These are phyloP conservation scores for Eulithis testata DNA, from an alignment of 2,888 invertebrate species.

Conservation along the genomic window DNA sequence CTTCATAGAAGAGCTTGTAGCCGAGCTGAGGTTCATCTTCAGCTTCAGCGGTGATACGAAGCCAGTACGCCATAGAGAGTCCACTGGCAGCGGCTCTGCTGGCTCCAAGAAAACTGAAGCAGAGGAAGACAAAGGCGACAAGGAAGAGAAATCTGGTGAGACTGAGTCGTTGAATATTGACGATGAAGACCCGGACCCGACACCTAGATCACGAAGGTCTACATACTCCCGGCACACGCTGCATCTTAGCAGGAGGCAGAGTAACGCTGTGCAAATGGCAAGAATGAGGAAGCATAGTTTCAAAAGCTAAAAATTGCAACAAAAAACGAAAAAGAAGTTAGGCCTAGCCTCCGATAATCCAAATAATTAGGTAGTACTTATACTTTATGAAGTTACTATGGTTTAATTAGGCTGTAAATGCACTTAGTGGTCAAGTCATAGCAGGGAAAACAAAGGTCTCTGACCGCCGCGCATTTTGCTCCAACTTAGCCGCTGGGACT, in stretches of 20 bases:
- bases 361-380: too few relatives aligned
- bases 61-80: constrained; percentile 84
- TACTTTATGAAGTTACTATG: too few relatives aligned
- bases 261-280: constrained; percentile 75
- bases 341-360: too few relatives aligned
- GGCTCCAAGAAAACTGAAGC: constrained; percentile 57
- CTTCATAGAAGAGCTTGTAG: constrained; percentile 86
- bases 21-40: constrained; percentile 89
- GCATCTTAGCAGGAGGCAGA: constrained; percentile 70
- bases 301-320: constrained; percentile 34
- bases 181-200: constrained; percentile 59
- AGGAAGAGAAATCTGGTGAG: constrained; percentile 51
- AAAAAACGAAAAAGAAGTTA: too few relatives aligned
- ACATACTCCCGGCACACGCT: constrained; percentile 68
- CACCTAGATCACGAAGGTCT: constrained; percentile 68
- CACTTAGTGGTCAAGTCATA: too few relatives aligned
- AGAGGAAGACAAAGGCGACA: constrained; percentile 40
- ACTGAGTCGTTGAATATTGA: constrained; percentile 52
- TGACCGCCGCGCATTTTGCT: too few relatives aligned
- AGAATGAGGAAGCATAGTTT: constrained; percentile 68
- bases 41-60: constrained; percentile 89
- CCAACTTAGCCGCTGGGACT: too few relatives aligned
- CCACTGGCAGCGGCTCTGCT: constrained; percentile 64
- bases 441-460: too few relatives aligned
- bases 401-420: too few relatives aligned